A percentile compares a stretch with the other conserved stretches of the same genome.
phyloP scores from a whole-genome alignment of 1,140 invertebrate species.

The Pseudomyrmex flavicornis region DNA sequence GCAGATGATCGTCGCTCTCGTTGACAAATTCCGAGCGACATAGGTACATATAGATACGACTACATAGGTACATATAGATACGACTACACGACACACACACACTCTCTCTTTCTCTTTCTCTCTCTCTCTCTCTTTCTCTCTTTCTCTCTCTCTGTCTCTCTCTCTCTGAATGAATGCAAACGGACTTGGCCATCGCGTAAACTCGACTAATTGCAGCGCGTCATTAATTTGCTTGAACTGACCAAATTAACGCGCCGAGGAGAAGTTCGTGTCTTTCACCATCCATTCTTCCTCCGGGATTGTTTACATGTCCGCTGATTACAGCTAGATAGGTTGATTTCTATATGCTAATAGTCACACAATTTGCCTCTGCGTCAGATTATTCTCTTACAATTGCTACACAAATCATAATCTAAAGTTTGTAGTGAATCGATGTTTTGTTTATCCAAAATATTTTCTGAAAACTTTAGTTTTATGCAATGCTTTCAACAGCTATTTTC shows the following conservation, averaged over 20 bases:
- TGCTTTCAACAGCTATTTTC: not conserved
- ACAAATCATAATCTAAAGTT: constrained; percentile 36
- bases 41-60: not conserved
- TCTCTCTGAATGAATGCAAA: constrained; percentile 21
- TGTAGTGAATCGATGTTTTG: not conserved
- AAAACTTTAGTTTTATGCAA: constrained; percentile 15
- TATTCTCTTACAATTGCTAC: not conserved
- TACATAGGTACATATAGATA: not conserved
- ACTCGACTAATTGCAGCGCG: constrained; percentile 45
- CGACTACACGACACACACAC: not conserved
- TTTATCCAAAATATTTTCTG: not conserved
- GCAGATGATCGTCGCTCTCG: constrained; percentile 6
- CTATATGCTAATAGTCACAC: constrained; percentile 13
- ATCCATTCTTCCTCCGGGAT: constrained; percentile 20
- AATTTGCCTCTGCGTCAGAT: constrained; percentile 32
- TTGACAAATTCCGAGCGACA: not conserved
- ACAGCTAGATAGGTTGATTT: constrained; percentile 3
- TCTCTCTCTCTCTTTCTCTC: not conserved
- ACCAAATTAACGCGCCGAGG: constrained; percentile 25
- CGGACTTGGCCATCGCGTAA: not conserved
- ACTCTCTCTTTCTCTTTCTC: too few species aligned
- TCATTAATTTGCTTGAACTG: constrained; percentile 47
- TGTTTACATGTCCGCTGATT: constrained; percentile 25
- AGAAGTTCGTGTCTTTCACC: not conserved
- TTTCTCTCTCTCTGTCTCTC: too few species aligned